Evolutionary conservation across 1,140 invertebrate genomes (phyloP).

Genomic region (Idris sp.): DNA sequence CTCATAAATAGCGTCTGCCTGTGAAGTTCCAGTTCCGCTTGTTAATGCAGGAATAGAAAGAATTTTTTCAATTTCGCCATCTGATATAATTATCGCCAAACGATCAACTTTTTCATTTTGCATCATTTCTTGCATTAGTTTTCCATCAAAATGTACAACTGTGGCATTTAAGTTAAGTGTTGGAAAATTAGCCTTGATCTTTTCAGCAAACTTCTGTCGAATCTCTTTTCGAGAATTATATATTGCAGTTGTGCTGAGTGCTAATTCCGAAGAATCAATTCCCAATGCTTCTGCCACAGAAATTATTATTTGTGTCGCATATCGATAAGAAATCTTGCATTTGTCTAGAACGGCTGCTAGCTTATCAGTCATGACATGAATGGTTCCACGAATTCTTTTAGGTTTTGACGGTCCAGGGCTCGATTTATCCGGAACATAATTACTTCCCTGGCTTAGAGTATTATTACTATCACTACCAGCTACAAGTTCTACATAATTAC

Average conservation of each 20-base stretch:
- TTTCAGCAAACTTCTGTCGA: slow-evolving; percentile 13
- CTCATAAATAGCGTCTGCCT: slow-evolving; percentile 39
- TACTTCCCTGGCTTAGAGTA: slow-evolving; percentile 34
- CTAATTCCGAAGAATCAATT: slow-evolving; percentile 27
- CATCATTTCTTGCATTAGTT: too few species aligned
- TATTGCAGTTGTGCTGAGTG: slow-evolving; percentile 21
- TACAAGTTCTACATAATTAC: slow-evolving; percentile 36
- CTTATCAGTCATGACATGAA: slow-evolving; percentile 33
- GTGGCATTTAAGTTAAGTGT: slow-evolving; percentile 20
- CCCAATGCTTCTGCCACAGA: slow-evolving; percentile 29
- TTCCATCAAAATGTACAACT: too few species aligned
- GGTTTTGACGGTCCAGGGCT: slow-evolving; percentile 28
- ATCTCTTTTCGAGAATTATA: slow-evolving; percentile 9
- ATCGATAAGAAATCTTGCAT: slow-evolving; percentile 27
- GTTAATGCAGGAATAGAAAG: slow-evolving; percentile 41
- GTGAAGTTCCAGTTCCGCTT: slow-evolving; percentile 20
- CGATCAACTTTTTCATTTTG: too few species aligned
- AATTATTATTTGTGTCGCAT: slow-evolving; percentile 40
- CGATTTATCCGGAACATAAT: slow-evolving; percentile 8
- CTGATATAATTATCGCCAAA: too few species aligned
- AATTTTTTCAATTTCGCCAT: too few species aligned
- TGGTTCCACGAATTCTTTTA: slow-evolving; percentile 33
- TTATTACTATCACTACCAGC: slow-evolving; percentile 32
- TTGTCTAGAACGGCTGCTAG: slow-evolving; percentile 23
- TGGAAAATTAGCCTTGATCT: slow-evolving; percentile 25